Evolutionary conservation across 2,797 vertebrate species (phyloP), one percentile per base, ranked within the genome.

Genomic region (Ibycter americanus): DNA sequence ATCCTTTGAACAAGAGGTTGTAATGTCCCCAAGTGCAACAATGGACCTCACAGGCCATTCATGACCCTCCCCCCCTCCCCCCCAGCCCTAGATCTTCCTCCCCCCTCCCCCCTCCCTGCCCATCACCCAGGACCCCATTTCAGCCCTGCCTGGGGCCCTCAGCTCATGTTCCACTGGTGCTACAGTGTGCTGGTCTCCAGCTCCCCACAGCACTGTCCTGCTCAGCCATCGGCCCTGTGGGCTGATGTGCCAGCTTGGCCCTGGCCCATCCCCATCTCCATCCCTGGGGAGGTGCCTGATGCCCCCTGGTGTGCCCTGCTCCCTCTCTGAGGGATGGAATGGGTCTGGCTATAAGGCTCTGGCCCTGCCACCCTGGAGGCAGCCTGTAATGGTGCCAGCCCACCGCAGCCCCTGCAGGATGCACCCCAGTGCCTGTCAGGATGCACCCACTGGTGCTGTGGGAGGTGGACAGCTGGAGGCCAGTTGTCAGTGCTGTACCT

Each of bases 151-250:
- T 42, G 40, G 32, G 31, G 12, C 10, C 15, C 32, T 79, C 31
- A 81, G 31, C 38, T 15, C 51, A 27, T n/a, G 18, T 8, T 19
- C 38, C 18, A 18, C 22, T 46, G n/a, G 46, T 40, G 38, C 29
- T 15, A 40, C 3, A 31, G 15, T 8, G 13, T 70, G 40, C 34
- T 0, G 1, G 44, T 42, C 62, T 79, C 46, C 51, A 59, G 62
- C 12, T 76, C 22, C 25, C 63, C 58, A 29, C 18, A 52, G 18
- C 49, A 12, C 15, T 63, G 23, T 68, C 29, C 32, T 61, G 46
- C 34, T 66, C 34, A 66, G 40, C 13, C 47, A 29, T 1, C 9
- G 22, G 14, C 8, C 40, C 44, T 0, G 0, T 17, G 36, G 47
- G 7, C 31, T 71, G 40, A 61, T 31, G 6, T 51, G 40, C 36